Conservation (phyloP, 2,888 invertebrate species). For the Acanthoscelides obtectus region DNA sequence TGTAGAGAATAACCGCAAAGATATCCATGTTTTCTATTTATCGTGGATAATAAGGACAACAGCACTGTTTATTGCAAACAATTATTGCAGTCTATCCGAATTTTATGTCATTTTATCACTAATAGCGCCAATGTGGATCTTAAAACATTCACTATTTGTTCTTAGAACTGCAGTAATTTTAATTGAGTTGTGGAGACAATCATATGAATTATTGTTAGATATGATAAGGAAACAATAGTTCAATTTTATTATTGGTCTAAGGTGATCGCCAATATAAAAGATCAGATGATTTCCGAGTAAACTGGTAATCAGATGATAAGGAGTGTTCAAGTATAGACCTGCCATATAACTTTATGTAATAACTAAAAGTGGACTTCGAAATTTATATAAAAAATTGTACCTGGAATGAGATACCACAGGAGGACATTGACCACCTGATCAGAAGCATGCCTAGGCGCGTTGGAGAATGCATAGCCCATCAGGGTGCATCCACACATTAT, state of each 20-base stretch:
- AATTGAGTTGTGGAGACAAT: neutral
- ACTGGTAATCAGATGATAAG: neutral
- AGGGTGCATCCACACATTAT: too few species aligned
- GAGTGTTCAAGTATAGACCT: too few species aligned
- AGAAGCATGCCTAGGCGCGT: too few species aligned
- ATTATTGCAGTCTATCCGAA: neutral
- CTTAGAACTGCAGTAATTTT: neutral
- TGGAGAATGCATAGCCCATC: too few species aligned
- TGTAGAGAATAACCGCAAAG: too few species aligned
- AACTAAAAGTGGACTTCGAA: too few species aligned
- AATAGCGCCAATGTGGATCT: neutral
- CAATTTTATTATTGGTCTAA: neutral
- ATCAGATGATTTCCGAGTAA: neutral
- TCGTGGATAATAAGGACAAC: neutral
- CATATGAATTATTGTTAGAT: neutral
- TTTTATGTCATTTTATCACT: neutral
- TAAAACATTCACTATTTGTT: neutral
- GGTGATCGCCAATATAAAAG: neutral
- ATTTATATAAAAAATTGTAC: too few species aligned
- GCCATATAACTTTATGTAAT: too few species aligned
- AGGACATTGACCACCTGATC: too few species aligned
- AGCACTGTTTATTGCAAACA: neutral
- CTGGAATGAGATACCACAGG: too few species aligned
- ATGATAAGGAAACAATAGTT: neutral
- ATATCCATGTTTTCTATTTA: neutral